A percentile compares a stretch with the other conserved stretches of the same genome.
phyloP scores from a whole-genome alignment of 1,140 invertebrate species.

The Chymomyza costata region DNA sequence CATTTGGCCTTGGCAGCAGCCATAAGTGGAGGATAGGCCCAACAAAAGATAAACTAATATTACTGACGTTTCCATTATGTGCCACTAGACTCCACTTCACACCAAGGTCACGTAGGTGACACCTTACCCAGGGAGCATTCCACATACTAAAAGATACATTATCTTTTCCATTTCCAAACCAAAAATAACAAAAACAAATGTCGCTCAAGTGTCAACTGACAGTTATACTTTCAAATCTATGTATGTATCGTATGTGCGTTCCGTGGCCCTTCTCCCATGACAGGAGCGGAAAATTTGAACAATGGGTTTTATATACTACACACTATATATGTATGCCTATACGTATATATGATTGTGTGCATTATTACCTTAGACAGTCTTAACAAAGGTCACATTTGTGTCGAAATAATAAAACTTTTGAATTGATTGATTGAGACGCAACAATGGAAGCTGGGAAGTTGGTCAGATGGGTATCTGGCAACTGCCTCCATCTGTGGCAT shows the following conservation, averaged over 20 bases:
- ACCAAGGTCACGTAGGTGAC: slow-evolving; percentile 37
- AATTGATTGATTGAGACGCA: slow-evolving; percentile 56
- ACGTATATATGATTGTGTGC: too few species aligned
- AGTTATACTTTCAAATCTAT: slow-evolving; percentile 46
- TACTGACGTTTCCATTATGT: slow-evolving; percentile 44
- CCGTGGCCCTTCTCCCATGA: slow-evolving; percentile 17
- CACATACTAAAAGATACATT: slow-evolving; percentile 32
- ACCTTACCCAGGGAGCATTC: slow-evolving; percentile 19
- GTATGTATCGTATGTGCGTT: too few species aligned
- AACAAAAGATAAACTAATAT: slow-evolving; percentile 19
- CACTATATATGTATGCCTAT: too few species aligned
- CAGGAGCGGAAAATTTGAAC: slow-evolving; percentile 42
- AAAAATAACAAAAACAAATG: slow-evolving; percentile 18
- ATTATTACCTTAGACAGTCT: too few species aligned
- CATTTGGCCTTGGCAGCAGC: too few species aligned
- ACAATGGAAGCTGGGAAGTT: slow-evolving; percentile 9
- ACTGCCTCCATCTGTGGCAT: too few species aligned
- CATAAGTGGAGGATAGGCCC: too few species aligned
- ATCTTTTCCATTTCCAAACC: slow-evolving; percentile 26
- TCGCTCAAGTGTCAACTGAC: slow-evolving; percentile 35
- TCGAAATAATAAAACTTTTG: slow-evolving; percentile 45
- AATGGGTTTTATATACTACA: too few species aligned
- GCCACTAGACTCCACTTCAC: slow-evolving; percentile 36
- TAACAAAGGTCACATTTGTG: slow-evolving; percentile 61
- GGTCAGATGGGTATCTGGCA: too few species aligned